Evolutionary conservation across 2,113 vertebrate genomes (phyloP).

Genomic region (Tupaia chinensis): DNA sequence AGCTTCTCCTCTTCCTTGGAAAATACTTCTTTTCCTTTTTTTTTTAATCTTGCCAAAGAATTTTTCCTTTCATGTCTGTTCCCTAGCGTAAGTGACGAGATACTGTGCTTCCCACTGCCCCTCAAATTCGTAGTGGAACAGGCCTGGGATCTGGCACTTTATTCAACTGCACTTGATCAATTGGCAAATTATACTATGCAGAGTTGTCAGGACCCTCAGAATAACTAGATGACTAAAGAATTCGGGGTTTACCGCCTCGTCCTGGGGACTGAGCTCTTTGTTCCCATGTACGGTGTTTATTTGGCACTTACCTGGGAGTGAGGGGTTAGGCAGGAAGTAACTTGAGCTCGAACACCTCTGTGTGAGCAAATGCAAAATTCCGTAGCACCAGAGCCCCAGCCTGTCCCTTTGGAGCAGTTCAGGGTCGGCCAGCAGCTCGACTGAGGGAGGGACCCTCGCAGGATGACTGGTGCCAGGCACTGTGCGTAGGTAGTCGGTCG

Average conservation of each 20-base stretch:
- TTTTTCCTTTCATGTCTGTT: neutral
- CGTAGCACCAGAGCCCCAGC: neutral
- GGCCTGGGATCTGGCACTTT: slow-evolving; percentile 1
- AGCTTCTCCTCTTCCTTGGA: neutral
- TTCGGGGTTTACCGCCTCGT: neutral
- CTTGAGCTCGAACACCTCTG: slow-evolving; percentile 3
- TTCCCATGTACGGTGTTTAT: neutral
- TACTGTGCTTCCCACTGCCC: slow-evolving; percentile 26
- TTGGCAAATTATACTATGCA: slow-evolving; percentile 40
- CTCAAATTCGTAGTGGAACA: slow-evolving; percentile 28
- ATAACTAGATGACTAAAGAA: neutral
- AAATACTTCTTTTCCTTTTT: neutral
- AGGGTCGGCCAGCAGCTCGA: neutral
- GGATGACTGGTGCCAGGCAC: neutral
- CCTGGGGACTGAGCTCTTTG: neutral
- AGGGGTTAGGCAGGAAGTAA: neutral
- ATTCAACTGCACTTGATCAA: neutral
- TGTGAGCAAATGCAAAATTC: neutral
- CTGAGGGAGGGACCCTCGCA: neutral
- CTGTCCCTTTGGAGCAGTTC: neutral
- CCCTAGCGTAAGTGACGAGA: neutral
- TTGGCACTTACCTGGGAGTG: neutral
- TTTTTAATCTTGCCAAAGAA: neutral
- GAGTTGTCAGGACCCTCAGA: slow-evolving; percentile 1
- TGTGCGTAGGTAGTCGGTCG: neutral